Conservation (phyloP, 2,797 vertebrate genomes). For the Rhinatrema bivittatum region DNA sequence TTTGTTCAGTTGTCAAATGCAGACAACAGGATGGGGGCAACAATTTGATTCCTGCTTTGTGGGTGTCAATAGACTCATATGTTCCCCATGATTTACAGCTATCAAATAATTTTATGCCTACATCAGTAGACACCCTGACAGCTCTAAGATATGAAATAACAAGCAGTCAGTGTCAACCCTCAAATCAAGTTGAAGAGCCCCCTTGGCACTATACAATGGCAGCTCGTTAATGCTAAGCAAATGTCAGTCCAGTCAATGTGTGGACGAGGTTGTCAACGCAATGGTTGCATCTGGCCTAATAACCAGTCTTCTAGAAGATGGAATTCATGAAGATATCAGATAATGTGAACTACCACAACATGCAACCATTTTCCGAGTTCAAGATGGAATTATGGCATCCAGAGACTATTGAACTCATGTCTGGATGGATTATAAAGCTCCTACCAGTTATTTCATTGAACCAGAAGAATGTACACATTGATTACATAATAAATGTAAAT, state of each 20-base stretch:
- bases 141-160: slow-evolving; percentile 79
- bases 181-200: slow-evolving; percentile 65
- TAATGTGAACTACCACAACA: slow-evolving; percentile 10
- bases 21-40: slow-evolving; percentile 12
- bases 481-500: slow-evolving; percentile 16
- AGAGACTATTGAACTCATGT: background rate
- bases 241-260: slow-evolving; percentile 63
- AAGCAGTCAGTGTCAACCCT: slow-evolving; percentile 75
- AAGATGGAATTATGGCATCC: slow-evolving; percentile 5
- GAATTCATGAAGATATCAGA: slow-evolving; percentile 32
- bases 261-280: slow-evolving; percentile 56
- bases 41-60: slow-evolving; percentile 39
- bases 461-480: background rate
- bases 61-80: slow-evolving; percentile 47
- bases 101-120: slow-evolving; percentile 70
- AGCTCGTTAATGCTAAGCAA: slow-evolving; percentile 74
- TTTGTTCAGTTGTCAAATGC: slow-evolving; percentile 13
- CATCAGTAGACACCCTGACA: slow-evolving; percentile 75
- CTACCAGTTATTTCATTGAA: background rate
- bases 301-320: slow-evolving; percentile 32
- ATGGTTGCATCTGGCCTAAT: slow-evolving; percentile 33
- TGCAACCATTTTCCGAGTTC: slow-evolving; percentile 1
- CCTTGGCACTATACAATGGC: slow-evolving; percentile 56
- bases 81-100: slow-evolving; percentile 46
- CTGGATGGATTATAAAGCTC: slow-evolving; percentile 3